Evolutionary conservation across 2,113 vertebrate species (phyloP).

Genomic region (Spheniscus mendiculus): DNA sequence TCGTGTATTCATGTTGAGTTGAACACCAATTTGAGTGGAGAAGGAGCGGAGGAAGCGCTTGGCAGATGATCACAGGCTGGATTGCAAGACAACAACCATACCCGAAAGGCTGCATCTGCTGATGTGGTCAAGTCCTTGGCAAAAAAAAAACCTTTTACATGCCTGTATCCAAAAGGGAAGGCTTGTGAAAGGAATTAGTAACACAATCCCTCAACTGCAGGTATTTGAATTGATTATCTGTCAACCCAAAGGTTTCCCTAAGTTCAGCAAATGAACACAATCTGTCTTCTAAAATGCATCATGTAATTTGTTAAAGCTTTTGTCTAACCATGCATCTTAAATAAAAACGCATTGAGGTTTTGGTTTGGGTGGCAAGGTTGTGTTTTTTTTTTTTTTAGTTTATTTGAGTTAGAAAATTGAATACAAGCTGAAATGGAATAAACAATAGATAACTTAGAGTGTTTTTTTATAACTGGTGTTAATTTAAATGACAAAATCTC

Average conservation of each 20-base stretch:
- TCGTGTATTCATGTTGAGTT: not conserved
- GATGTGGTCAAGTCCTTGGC: slow-evolving; percentile 40
- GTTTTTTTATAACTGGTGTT: not conserved
- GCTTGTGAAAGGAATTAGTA: slow-evolving; percentile 70
- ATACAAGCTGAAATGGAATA: not conserved
- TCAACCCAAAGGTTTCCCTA: slow-evolving; percentile 70
- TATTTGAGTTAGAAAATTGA: slow-evolving; percentile 15
- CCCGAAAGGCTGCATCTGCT: not conserved
- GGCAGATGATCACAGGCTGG: not conserved
- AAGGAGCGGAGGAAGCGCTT: not conserved
- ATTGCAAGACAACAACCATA: not conserved
- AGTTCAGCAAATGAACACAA: slow-evolving; percentile 73
- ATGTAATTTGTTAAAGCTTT: slow-evolving; percentile 68
- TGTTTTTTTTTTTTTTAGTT: not conserved
- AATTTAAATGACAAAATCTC: slow-evolving; percentile 8
- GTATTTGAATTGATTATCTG: slow-evolving; percentile 77
- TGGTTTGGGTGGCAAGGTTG: not conserved
- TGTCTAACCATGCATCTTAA: slow-evolving; percentile 42
- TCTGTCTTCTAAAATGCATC: slow-evolving; percentile 66
- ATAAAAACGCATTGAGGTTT: slow-evolving; percentile 32
- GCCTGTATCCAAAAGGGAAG: slow-evolving; percentile 58
- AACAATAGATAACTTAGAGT: not conserved
- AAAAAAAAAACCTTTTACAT: slow-evolving; percentile 35
- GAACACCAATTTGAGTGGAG: not conserved
- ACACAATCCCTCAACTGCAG: slow-evolving; percentile 68